Evolutionary conservation across 35 echinoderm and acorn worm species (phyloP), one percentile per base, ranked within the genome.

Genomic region (Ophioderma brevispina): DNA sequence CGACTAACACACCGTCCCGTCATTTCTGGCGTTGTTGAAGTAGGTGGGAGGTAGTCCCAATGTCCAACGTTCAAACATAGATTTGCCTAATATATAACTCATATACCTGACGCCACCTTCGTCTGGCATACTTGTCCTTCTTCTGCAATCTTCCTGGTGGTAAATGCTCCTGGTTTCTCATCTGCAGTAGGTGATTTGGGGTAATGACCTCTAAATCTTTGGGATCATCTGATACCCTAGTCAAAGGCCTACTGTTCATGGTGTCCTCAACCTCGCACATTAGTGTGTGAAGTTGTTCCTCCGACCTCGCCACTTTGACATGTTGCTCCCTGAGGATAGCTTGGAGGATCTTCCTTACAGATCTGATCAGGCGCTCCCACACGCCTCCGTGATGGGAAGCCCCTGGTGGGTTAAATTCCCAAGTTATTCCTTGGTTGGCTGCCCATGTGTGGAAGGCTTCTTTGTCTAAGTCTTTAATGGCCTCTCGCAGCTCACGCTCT

Each of bases 331-430:
- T 46, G 18, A 87, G 1, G 14, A 94, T 37, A 30, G 89, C 46
- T 39, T 85, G 76, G 36, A 94, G 40, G 4, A 94, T 75, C 31
- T 94, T 83, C 25, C 87, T 90, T 0, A 94, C 82, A 23, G 90
- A 85, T 46, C 94, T 32, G 14, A 92, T 96, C 49, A 84, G 80
- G 0, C 86, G 39, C 78, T 96, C 94, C 94, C 86, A 95, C 11
- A 92, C 39, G 0, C 88, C 85, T 38, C 93, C 93, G 32, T 79
- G 81, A 78, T 95, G 83, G 23, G 83, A 87, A 13, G 81, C 88
- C 19, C 81, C 56, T 33, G 89, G 93, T 87, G 88, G 56, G 39
- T 94, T 95, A 38, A 95, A 95, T 32, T 85, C 36, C 86, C 55
- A 91, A 13, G 82, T 80, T 19, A 90, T 87, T 28, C 38, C 42